These are phyloP conservation scores for Ochropleura plecta DNA, from an alignment of 2,888 invertebrate genomes.

Conservation along the genomic window DNA sequence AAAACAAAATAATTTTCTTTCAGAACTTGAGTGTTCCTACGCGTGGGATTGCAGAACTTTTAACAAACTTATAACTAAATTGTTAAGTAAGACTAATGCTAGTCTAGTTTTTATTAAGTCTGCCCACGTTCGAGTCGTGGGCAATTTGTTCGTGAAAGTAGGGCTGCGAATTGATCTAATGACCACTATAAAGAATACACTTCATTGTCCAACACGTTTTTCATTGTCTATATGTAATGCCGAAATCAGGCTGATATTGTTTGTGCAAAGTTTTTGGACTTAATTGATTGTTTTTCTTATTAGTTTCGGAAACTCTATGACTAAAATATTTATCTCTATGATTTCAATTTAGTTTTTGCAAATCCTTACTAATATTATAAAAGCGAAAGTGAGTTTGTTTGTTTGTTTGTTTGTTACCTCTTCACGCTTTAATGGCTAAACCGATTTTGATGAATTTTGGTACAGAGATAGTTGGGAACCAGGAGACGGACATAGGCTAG, in stretches of 20 bases:
- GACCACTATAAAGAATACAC: slow-evolving; percentile 20
- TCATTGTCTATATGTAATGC: slow-evolving; percentile 20
- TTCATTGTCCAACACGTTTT: slow-evolving; percentile 38
- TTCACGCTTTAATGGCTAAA: too few species aligned
- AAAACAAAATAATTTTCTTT: neutral
- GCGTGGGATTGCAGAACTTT: neutral
- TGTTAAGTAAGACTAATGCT: neutral
- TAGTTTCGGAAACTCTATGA: neutral
- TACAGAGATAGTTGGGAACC: too few species aligned
- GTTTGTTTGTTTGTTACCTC: too few species aligned
- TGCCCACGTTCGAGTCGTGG: slow-evolving; percentile 30
- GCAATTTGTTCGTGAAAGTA: slow-evolving; percentile 53
- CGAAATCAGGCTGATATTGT: neutral
- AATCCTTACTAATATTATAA: too few species aligned
- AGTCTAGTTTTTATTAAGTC: slow-evolving; percentile 27
- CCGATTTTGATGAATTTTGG: too few species aligned
- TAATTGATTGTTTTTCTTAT: neutral
- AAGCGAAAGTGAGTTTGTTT: too few species aligned
- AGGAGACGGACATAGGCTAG: too few species aligned
- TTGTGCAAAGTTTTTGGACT: slow-evolving; percentile 7
- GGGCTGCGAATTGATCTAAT: slow-evolving; percentile 46
- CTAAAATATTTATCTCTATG: too few species aligned
- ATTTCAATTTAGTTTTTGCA: neutral
- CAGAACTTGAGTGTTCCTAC: neutral
- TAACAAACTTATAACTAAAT: neutral